phyloP scores from a whole-genome alignment of 2,797 vertebrate genomes.

The Mastacembelus armatus region DNA sequence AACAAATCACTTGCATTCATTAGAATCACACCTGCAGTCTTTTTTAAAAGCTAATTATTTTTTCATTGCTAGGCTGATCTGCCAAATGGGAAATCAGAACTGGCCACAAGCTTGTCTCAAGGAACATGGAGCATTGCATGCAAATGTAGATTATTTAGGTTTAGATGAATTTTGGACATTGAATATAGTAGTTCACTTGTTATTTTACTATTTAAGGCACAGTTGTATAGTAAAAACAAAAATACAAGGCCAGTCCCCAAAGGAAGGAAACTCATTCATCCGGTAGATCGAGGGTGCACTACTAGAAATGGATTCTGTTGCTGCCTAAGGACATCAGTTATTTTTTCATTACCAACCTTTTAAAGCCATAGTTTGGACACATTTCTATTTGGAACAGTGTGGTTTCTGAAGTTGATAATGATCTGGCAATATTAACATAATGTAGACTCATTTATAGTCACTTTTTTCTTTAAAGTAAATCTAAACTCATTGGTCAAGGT shows the following conservation, averaged over 20 bases:
- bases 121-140: background rate
- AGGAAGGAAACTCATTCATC: slow-evolving; percentile 22
- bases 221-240: slow-evolving; percentile 8
- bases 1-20: slow-evolving; percentile 5
- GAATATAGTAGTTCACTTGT: background rate
- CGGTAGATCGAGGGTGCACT: background rate
- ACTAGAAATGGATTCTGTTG: background rate
- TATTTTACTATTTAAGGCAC: slow-evolving; percentile 9
- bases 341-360: slow-evolving; percentile 9
- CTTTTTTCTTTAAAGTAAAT: background rate
- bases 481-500: background rate
- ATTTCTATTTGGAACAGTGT: background rate
- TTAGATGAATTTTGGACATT: slow-evolving; percentile 8
- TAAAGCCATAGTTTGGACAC: slow-evolving; percentile 2
- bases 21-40: slow-evolving; percentile 25
- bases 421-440: background rate
- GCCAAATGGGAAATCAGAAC: slow-evolving; percentile 26
- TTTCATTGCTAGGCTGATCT: slow-evolving; percentile 7
- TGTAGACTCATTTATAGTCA: background rate
- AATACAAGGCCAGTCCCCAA: background rate
- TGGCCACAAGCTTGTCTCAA: slow-evolving; percentile 6
- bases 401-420: background rate
- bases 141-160: slow-evolving; percentile 5
- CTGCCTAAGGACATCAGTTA: slow-evolving; percentile 19
- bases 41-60: too few relatives aligned